These are phyloP conservation scores for Philopotamus ludificatus DNA, from an alignment of 1,140 invertebrate genomes.

Conservation along the genomic window DNA sequence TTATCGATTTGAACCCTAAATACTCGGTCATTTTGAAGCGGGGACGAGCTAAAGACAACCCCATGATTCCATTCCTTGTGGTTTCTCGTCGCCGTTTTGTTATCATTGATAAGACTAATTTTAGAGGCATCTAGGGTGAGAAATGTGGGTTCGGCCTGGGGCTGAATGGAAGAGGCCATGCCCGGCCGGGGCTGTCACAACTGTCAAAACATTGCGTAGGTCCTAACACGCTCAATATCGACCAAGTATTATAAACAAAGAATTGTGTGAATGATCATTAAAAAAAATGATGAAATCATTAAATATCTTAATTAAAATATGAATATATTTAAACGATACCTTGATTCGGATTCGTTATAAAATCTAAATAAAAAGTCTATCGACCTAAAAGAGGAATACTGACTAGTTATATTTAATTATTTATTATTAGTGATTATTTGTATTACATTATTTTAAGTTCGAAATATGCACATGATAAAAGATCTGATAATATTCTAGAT, in stretches of 20 bases:
- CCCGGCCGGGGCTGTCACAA: background rate
- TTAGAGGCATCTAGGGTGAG: background rate
- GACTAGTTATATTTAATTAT: no score
- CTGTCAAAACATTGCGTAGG: background rate
- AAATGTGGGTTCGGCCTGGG: background rate
- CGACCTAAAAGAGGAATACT: no score
- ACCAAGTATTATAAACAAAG: background rate
- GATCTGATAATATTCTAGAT: no score
- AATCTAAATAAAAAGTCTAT: no score
- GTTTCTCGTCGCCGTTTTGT: background rate
- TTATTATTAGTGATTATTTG: no score
- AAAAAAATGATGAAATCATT: no score
- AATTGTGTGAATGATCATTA: no score
- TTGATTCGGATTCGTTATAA: no score
- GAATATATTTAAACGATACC: no score
- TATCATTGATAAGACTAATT: background rate
- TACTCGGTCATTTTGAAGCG: conserved; percentile 7
- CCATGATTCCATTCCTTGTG: conserved; percentile 12
- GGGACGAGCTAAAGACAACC: background rate
- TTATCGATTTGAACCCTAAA: conserved; percentile 18
- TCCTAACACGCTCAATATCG: background rate
- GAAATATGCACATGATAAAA: no score
- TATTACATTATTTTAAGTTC: no score
- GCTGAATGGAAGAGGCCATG: background rate
- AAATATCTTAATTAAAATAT: no score